Evolutionary conservation across 2,888 invertebrate genomes (phyloP), one percentile per base, ranked within the genome.

Genomic region (Leptopterna dolabrata): DNA sequence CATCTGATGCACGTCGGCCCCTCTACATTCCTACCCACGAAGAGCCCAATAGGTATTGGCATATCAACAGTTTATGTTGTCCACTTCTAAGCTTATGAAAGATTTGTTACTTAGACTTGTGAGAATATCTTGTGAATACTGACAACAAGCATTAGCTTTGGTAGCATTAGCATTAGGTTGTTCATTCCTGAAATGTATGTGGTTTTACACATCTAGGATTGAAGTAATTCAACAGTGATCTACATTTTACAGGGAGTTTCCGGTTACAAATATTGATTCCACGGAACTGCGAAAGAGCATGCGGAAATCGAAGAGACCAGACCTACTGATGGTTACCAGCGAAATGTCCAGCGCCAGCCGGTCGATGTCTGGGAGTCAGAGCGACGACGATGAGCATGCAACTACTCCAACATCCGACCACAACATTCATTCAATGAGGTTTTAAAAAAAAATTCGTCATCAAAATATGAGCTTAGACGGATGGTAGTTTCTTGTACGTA

Each of bases 351-450:
- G 89, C 87, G 89, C 89, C 19, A 89, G 90, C 29, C 88, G 90
- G 87, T 91, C 91, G 1, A 92, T 93, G 63, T 92, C 92, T 4
- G 93, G 95, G 7, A 95, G 95, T 89, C 95, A 94, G 90, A 95
- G 95, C 76, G 95, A 96, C 86, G 94, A 94, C 76, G 95, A 96
- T 87, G 93, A 93, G 19, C 92, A 92, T 92, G 95, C 94, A 11
- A 96, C 97, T 0, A 96, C 96, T 0, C 96, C 96, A 0, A 96
- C 96, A 88, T 96, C 95, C 0, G 96, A 96, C 91, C 89, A 89
- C 81, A 63, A 71, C 47, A 83, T 86, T 41, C 88, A 88, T 76
- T 88, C 88, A 27, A 86, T 88, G 30, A 85, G 88, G 88, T 88
- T n/a, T n/a, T n/a, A n/a, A n/a, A n/a, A n/a, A 9, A 36, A 36